Percentiles rank a stretch among this genome's conserved stretches.
These are phyloP conservation scores for Norana najaformis DNA, from an alignment of 2,888 invertebrate species.

Conservation along the genomic window DNA sequence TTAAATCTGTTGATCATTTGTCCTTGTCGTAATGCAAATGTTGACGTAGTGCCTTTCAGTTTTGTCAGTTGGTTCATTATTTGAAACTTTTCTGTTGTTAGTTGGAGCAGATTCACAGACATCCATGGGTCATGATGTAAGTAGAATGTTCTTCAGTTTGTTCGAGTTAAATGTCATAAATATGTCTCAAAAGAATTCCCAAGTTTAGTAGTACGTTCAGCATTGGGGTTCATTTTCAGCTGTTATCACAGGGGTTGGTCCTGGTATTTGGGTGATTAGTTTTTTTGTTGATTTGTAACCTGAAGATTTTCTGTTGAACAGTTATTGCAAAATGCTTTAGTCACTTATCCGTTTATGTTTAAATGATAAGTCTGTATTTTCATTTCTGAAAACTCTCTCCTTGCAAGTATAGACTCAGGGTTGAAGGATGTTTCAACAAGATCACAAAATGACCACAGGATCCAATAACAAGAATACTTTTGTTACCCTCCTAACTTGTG, in stretches of 20 bases:
- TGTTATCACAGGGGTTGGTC: too few relatives aligned
- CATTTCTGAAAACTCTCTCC: too few relatives aligned
- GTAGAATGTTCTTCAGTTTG: conserved; percentile 41
- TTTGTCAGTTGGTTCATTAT: not conserved
- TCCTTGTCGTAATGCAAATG: not conserved
- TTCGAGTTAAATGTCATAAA: not conserved
- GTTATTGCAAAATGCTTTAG: not conserved
- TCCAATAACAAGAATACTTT: too few relatives aligned
- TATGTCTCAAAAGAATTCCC: not conserved
- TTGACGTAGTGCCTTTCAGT: not conserved
- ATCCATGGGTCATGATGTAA: conserved; percentile 93
- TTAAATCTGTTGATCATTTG: not conserved
- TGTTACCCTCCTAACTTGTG: not conserved
- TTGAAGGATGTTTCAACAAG: too few relatives aligned
- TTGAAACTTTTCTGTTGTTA: conserved; percentile 62
- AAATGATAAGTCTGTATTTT: too few relatives aligned
- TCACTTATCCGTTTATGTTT: not conserved
- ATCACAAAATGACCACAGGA: too few relatives aligned
- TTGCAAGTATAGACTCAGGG: too few relatives aligned
- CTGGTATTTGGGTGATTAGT: not conserved
- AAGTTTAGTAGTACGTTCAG: not conserved
- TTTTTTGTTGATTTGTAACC: not conserved
- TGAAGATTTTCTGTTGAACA: not conserved
- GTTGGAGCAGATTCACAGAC: conserved; percentile 93
- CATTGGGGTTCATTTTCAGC: not conserved